Base-by-base conservation (phyloP, 2,113 vertebrate genomes). In the Neolamprologus fasciatus region DNA sequence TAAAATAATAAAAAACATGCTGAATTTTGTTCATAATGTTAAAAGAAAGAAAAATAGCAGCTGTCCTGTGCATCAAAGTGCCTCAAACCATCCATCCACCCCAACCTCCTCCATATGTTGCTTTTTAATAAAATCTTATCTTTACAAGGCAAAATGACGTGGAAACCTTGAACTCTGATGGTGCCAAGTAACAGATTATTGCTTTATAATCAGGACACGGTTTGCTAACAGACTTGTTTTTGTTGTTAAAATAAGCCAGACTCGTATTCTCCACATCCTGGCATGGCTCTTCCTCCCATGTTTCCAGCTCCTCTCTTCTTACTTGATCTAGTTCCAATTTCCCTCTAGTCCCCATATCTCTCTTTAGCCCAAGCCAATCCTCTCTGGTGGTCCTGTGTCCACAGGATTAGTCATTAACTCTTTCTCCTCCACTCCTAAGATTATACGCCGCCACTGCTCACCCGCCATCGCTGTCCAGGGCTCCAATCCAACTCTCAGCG, bases 351-450 rank as follows among this genome's bases (percentile, higher is more conserved):
- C 80, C 66, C 58, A 73, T 85, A 57, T 88, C 89, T 86, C 63
- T 83, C 81, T 84, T 90, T 88, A 91, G 80, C 87, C 87, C 66
- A 1, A 51, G 82, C 90, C 90, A 92, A 88, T 88, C 82, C 89
- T 87, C 90, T 80, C 86, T 76, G 82, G 86, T 89, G 84, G 81
- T 91, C 87, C 83, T 90, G 82, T 90, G 91, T 66, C 71, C 91
- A 86, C 82, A 89, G 87, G 93, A 94, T 94, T 94, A 92, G 91
- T 81, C 85, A 91, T 90, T 89, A 90, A 89, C 89, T 84, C 33
- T 88, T 85, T 88, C 82, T 86, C 63, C 31, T 35, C 81, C 47
- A 61, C 84, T 79, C 83, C 31, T 6, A 55, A 90, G 87, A 87
- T 80, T 82, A 78, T 87, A 91, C 82, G 61, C 82, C 54, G 57